Evolutionary conservation across 35 echinoderm and acorn worm genomes (phyloP).

Genomic region (Holothuria glaberrima): DNA sequence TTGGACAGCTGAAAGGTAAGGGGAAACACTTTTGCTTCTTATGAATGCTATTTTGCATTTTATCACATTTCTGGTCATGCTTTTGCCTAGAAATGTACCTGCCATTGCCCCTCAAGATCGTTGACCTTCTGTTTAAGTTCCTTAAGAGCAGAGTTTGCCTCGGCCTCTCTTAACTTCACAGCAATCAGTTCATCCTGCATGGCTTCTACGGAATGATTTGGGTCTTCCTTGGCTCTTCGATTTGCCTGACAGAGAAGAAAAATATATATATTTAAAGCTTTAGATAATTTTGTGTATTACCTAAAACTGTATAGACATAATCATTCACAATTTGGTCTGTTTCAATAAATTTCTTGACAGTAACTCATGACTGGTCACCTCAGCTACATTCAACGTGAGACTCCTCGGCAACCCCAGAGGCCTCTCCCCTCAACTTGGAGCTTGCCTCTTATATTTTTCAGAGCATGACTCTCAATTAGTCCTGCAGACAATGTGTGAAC

Average conservation of each 20-base stretch:
- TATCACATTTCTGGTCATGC: no score
- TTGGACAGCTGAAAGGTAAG: not conserved
- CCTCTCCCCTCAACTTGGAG: no score
- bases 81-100: conserved; percentile 59
- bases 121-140: conserved; percentile 89
- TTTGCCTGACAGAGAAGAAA: conserved; percentile 56
- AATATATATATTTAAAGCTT: not conserved
- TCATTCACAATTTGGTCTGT: not conserved
- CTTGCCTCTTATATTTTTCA: no score
- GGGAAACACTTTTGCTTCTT: not conserved
- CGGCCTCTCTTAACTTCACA: conserved; percentile 94
- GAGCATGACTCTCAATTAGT: no score
- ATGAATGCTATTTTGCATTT: not conserved
- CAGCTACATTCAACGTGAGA: no score
- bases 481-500: no score
- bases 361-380: no score
- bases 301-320: not conserved
- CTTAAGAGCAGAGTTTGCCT: conserved; percentile 90
- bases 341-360: no score
- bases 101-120: conserved; percentile 93
- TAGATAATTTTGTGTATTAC: not conserved
- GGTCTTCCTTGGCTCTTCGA: conserved; percentile 72
- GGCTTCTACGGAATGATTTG: conserved; percentile 69
- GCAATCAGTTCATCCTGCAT: conserved; percentile 97
- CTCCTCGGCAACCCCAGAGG: no score